Evolutionary conservation across 2,797 vertebrate genomes (phyloP).

Genomic region (Argya squamiceps): DNA sequence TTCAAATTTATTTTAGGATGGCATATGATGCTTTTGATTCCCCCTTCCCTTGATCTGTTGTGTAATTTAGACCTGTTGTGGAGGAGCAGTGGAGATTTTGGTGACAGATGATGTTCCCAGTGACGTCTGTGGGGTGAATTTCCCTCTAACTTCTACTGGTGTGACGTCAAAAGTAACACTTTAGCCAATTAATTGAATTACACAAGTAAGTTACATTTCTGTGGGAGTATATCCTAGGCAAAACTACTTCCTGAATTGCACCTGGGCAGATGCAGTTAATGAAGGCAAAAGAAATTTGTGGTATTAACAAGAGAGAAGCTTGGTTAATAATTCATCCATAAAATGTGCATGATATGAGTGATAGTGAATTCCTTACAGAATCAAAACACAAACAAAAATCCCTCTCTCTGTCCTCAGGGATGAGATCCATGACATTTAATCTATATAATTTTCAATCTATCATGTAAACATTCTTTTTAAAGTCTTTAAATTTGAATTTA

Average conservation of each 20-base stretch:
- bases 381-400: not conserved
- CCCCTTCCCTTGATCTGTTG: not conserved
- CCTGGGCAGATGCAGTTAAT: not conserved
- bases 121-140: not conserved
- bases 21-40: not conserved
- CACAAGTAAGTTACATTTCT: not conserved
- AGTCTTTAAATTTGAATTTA: conserved; percentile 10
- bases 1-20: not conserved
- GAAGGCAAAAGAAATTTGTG: not conserved
- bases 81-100: not conserved
- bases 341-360: not conserved
- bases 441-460: conserved; percentile 19
- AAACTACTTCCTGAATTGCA: not conserved
- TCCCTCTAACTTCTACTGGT: not conserved
- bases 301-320: not conserved
- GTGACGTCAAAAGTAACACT: not conserved
- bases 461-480: conserved; percentile 28
- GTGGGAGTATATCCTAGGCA: not conserved
- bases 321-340: not conserved
- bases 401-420: not conserved
- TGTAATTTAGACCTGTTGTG: not conserved
- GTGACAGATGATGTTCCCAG: not conserved
- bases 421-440: not conserved
- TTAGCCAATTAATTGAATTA: not conserved
- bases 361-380: not conserved